Conservation (phyloP, 2,113 vertebrate species). For the Dasyornis broadbenti region DNA sequence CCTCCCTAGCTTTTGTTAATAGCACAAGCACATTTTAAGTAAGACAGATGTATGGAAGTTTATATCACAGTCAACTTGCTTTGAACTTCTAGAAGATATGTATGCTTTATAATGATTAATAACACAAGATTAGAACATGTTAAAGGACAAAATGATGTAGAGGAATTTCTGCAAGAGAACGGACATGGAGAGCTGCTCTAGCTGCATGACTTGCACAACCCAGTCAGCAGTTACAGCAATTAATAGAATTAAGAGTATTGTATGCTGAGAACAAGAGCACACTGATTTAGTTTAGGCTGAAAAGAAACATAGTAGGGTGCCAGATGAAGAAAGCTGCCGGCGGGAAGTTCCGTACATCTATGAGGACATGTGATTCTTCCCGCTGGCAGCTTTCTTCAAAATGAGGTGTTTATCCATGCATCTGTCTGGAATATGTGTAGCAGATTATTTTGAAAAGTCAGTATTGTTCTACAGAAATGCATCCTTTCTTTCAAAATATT, state of each 20-base stretch:
- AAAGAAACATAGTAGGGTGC: too few relatives aligned
- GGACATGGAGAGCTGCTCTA: too few relatives aligned
- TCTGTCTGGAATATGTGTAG: not conserved
- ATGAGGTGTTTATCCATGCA: not conserved
- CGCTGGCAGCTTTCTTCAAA: too few relatives aligned
- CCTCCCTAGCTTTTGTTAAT: not conserved
- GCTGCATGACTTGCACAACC: too few relatives aligned
- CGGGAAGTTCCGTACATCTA: too few relatives aligned
- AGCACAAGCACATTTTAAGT: not conserved
- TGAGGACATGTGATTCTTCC: too few relatives aligned
- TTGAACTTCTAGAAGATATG: not conserved
- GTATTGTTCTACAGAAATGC: not conserved
- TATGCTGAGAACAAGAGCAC: too few relatives aligned
- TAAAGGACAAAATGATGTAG: not conserved
- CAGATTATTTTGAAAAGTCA: not conserved
- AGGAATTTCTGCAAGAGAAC: too few relatives aligned
- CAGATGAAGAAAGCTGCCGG: too few relatives aligned
- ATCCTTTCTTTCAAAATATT: not conserved
- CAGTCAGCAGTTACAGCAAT: too few relatives aligned
- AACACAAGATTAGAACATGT: not conserved
- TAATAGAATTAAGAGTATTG: too few relatives aligned
- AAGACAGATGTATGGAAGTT: not conserved
- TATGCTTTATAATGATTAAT: not conserved
- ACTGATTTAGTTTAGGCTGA: too few relatives aligned
- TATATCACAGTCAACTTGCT: not conserved